phyloP scores from a whole-genome alignment of 2,113 vertebrate genomes.

The Myodes glareolus region DNA sequence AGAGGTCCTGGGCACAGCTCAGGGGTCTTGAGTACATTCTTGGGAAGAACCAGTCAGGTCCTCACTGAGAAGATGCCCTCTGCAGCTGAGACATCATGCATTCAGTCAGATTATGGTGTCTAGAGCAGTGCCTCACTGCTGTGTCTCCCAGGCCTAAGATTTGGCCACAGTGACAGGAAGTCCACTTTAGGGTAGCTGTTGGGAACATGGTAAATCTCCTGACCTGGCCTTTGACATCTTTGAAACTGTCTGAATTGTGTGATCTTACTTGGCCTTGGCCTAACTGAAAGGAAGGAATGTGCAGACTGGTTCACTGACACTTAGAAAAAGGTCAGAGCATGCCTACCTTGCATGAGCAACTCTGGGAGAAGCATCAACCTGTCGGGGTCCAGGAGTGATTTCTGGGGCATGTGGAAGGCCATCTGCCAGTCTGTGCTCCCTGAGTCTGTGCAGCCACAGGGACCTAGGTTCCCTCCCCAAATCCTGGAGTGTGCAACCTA shows the following conservation, averaged over 20 bases:
- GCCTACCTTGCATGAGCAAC: background rate
- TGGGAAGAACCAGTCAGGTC: background rate
- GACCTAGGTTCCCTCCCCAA: background rate
- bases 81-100: too few species aligned
- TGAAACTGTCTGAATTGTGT: background rate
- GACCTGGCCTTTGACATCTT: background rate
- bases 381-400: background rate
- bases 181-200: background rate
- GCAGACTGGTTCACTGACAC: background rate
- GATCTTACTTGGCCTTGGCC: background rate
- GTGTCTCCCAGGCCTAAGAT: background rate
- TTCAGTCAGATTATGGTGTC: background rate
- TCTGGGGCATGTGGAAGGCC: background rate
- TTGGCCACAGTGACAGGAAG: background rate
- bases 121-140: too few species aligned
- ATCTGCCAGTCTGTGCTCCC: background rate
- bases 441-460: background rate
- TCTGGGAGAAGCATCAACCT: background rate
- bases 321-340: background rate
- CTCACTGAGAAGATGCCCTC: background rate
- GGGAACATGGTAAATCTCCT: background rate
- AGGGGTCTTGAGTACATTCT: background rate
- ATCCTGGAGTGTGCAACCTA: background rate
- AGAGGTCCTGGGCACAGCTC: background rate
- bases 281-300: background rate